A percentile compares a stretch with the other conserved stretches of the same genome.
These are phyloP conservation scores for Helicoverpa assulta DNA, from an alignment of 2,888 invertebrate genomes.

Conservation along the genomic window DNA sequence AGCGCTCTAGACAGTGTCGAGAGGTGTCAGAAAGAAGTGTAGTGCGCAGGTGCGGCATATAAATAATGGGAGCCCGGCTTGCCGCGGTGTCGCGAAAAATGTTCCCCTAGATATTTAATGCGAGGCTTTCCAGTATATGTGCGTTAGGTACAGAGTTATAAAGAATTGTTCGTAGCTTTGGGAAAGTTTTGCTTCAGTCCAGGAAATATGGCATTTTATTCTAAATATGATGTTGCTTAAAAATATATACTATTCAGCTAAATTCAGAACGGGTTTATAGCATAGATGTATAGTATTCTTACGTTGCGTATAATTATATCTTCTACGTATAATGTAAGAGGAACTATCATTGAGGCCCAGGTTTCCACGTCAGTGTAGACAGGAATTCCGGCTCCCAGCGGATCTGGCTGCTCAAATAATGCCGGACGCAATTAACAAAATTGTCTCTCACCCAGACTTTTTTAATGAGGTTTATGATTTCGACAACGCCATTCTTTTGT, in stretches of 20 bases:
- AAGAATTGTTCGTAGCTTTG: constrained; percentile 8
- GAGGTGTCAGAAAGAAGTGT: constrained; percentile 73
- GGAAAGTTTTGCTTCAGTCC: neutral
- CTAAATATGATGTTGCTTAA: neutral
- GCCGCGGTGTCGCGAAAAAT: constrained; percentile 57
- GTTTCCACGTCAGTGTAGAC: neutral
- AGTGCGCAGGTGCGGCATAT: constrained; percentile 77
- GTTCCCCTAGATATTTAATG: constrained; percentile 55
- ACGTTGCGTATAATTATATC: too few species aligned
- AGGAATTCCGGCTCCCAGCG: neutral
- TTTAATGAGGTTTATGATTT: neutral
- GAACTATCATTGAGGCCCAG: neutral
- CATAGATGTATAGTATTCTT: neutral
- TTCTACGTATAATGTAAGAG: too few species aligned
- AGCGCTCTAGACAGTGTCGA: constrained; percentile 65
- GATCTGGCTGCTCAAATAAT: neutral
- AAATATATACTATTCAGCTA: too few species aligned
- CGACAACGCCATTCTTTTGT: neutral
- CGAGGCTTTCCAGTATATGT: constrained; percentile 37
- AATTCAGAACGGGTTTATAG: neutral
- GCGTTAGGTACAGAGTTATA: constrained; percentile 40
- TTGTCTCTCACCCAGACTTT: neutral
- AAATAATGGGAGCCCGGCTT: constrained; percentile 68
- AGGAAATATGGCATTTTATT: constrained; percentile 12
- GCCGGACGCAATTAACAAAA: constrained; percentile 1